Evolutionary conservation across 2,113 vertebrate genomes (phyloP).

Genomic region (Anguilla rostrata): DNA sequence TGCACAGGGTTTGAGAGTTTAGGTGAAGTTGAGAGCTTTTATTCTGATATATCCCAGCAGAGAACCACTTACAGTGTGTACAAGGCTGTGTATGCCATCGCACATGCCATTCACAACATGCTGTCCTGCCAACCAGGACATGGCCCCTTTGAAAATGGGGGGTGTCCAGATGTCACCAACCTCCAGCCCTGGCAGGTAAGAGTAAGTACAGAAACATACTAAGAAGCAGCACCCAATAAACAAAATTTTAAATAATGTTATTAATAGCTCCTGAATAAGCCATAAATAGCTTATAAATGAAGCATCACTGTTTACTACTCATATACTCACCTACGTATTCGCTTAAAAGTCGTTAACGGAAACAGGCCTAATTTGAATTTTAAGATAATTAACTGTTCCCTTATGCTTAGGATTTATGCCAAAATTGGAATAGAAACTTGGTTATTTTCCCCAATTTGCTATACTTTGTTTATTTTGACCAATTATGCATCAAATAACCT

Average conservation of each 20-base stretch:
- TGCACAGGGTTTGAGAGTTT: constrained; percentile 54
- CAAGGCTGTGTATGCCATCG: constrained; percentile 59
- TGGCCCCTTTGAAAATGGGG: constrained; percentile 39
- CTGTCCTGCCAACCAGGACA: constrained; percentile 41
- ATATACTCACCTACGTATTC: too few species aligned
- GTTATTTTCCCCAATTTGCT: too few species aligned
- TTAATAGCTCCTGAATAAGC: too few species aligned
- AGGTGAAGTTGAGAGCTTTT: constrained; percentile 39
- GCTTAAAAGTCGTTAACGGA: too few species aligned
- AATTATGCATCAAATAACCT: too few species aligned
- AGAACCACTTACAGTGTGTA: constrained; percentile 58
- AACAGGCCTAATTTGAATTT: too few species aligned
- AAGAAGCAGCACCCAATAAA: neutral
- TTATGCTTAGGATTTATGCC: too few species aligned
- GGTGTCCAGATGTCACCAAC: constrained; percentile 40
- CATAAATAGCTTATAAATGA: too few species aligned
- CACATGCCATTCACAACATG: constrained; percentile 58
- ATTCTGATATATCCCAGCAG: constrained; percentile 51
- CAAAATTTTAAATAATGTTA: neutral
- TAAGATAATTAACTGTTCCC: too few species aligned
- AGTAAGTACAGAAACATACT: neutral
- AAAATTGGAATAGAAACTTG: too few species aligned
- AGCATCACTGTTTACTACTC: too few species aligned
- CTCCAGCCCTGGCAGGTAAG: constrained; percentile 52
- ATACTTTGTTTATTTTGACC: too few species aligned